A percentile compares a stretch with the other conserved stretches of the same genome.
These are phyloP conservation scores for Dryoscopus gambensis DNA, from an alignment of 2,113 vertebrate genomes.

Conservation along the genomic window DNA sequence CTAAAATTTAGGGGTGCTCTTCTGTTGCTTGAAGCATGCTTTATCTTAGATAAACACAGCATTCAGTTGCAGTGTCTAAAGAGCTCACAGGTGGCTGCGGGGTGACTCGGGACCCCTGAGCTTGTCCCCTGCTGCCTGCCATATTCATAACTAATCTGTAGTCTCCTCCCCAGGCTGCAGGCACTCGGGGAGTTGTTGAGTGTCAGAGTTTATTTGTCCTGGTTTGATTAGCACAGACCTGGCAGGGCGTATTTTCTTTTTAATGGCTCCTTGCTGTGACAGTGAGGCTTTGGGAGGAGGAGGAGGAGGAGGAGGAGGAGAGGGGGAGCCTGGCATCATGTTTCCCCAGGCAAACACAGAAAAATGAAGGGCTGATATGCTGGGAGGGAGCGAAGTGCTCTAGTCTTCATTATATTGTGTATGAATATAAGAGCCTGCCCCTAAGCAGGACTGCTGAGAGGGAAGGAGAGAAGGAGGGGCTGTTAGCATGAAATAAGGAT, in stretches of 20 bases:
- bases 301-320: constrained; percentile 51
- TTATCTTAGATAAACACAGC: constrained; percentile 11
- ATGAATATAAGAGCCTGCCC: neutral
- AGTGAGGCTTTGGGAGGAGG: constrained; percentile 60
- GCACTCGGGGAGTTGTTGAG: constrained; percentile 79
- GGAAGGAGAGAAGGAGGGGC: neutral
- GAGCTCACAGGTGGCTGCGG: neutral
- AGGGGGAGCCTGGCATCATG: neutral
- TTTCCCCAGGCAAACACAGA: constrained; percentile 14
- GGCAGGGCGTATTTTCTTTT: constrained; percentile 77
- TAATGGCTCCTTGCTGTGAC: constrained; percentile 75
- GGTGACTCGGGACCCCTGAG: neutral
- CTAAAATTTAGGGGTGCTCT: neutral
- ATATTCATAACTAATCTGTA: constrained; percentile 70
- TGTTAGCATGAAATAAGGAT: neutral
- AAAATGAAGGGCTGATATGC: neutral
- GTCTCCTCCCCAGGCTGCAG: constrained; percentile 52
- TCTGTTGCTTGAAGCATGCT: neutral
- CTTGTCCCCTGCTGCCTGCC: neutral
- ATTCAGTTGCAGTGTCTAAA: neutral
- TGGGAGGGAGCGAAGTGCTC: neutral
- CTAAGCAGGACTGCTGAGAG: neutral
- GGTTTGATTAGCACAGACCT: constrained; percentile 77
- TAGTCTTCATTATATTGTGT: neutral
- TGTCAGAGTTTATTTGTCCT: constrained; percentile 82